Conservation (phyloP, 1,140 invertebrate genomes). For the Acromyrmex echinatior region DNA sequence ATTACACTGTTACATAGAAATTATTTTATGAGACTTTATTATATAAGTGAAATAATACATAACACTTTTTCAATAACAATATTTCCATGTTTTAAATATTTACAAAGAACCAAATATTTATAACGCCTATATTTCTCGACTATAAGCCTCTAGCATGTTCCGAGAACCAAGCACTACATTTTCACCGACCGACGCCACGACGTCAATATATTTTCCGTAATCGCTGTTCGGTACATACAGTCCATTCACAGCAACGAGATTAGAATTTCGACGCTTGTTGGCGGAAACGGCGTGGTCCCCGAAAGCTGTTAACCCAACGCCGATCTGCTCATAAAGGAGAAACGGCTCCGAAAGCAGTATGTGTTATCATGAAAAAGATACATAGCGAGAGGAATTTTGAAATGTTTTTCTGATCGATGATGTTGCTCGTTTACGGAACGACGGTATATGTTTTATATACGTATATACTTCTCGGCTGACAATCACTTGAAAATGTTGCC, state of each 20-base stretch:
- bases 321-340: conserved; percentile 42
- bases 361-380: conserved; percentile 10
- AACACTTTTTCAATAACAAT: background rate
- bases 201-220: conserved; percentile 56
- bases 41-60: background rate
- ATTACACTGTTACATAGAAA: background rate
- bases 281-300: conserved; percentile 9
- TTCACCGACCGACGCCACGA: background rate
- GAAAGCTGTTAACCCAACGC: conserved; percentile 14
- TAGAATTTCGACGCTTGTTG: conserved; percentile 61
- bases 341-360: background rate
- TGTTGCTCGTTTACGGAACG: conserved; percentile 3
- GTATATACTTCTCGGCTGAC: background rate
- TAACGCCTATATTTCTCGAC: background rate
- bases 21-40: conserved; percentile 11
- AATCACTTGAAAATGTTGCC: conserved; percentile 7
- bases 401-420: background rate
- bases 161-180: conserved; percentile 32
- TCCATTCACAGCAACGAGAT: conserved; percentile 53
- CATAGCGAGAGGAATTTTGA: conserved; percentile 32
- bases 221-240: conserved; percentile 26
- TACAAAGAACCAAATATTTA: conserved; percentile 20
- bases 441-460: background rate
- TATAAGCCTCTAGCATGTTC: conserved; percentile 12
- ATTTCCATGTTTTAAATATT: background rate